Evolutionary conservation across 2,797 vertebrate genomes (phyloP).

Genomic region (Microchirus variegatus): DNA sequence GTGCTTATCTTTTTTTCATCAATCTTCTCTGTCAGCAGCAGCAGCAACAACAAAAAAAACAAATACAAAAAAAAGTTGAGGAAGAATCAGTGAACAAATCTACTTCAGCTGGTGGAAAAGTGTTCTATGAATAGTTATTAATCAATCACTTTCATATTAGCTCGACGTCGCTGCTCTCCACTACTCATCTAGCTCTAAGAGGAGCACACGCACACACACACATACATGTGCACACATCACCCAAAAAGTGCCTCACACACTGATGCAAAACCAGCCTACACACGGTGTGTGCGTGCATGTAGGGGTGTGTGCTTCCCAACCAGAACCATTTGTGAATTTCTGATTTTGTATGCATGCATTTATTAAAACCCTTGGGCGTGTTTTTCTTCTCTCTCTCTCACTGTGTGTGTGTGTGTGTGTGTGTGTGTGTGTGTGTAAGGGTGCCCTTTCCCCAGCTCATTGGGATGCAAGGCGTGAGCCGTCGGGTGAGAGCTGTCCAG

Average conservation of each 20-base stretch:
- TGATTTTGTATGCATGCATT: conserved; percentile 56
- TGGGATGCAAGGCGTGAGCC: conserved; percentile 74
- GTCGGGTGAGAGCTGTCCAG: conserved; percentile 73
- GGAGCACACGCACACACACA: background rate
- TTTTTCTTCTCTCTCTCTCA: conserved; percentile 19
- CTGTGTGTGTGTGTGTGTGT: conserved; percentile 13
- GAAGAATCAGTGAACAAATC: conserved; percentile 59
- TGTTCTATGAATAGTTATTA: conserved; percentile 64
- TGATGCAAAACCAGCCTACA: background rate
- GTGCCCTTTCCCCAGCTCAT: conserved; percentile 76
- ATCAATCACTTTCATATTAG: conserved; percentile 74
- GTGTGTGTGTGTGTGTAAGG: conserved; percentile 19
- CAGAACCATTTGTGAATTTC: conserved; percentile 48
- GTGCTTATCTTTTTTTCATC: conserved; percentile 50
- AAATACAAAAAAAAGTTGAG: conserved; percentile 23
- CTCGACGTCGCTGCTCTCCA: conserved; percentile 47
- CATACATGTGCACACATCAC: conserved; percentile 8
- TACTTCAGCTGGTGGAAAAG: conserved; percentile 68
- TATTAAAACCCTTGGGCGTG: conserved; percentile 64
- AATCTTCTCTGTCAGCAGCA: conserved; percentile 58
- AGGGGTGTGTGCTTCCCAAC: conserved; percentile 22
- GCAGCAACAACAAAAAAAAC: too few species aligned
- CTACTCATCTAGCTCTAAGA: conserved; percentile 26
- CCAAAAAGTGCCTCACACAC: conserved; percentile 10
- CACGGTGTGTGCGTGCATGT: background rate